Evolutionary conservation across 2,888 invertebrate species (phyloP).

Genomic region (Trichogramma evanescens): DNA sequence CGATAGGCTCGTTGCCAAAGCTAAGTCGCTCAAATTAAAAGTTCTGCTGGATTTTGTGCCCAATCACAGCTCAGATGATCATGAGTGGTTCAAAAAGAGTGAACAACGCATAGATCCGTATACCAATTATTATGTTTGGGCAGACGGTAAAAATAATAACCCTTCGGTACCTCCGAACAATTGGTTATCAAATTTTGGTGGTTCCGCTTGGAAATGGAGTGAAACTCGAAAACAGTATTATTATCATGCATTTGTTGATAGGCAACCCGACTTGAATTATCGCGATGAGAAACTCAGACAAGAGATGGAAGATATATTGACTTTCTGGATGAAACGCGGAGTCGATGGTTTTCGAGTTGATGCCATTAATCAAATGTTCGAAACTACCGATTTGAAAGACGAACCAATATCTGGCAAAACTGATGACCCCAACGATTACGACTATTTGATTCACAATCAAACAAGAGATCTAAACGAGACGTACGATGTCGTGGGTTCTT

Average conservation of each 20-base stretch:
- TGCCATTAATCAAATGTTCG: conserved; percentile 42
- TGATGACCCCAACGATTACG: conserved; percentile 30
- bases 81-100: conserved; percentile 72
- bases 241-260: conserved; percentile 54
- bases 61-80: conserved; percentile 64
- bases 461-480: conserved; percentile 38
- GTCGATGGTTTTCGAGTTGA: conserved; percentile 57
- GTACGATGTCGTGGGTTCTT: conserved; percentile 47
- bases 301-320: conserved; percentile 50
- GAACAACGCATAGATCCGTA: conserved; percentile 54
- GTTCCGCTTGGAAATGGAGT: conserved; percentile 56
- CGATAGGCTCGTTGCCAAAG: conserved; percentile 53
- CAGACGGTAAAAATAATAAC: conserved; percentile 47
- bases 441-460: conserved; percentile 39
- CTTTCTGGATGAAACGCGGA: conserved; percentile 53
- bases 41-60: conserved; percentile 46
- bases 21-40: conserved; percentile 47
- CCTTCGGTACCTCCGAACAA: conserved; percentile 43
- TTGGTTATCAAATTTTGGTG: conserved; percentile 50
- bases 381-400: conserved; percentile 30
- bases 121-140: conserved; percentile 70
- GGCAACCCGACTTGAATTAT: conserved; percentile 62
- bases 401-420: conserved; percentile 32
- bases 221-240: conserved; percentile 53
- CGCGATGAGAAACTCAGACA: conserved; percentile 49